Conservation (phyloP, 2,888 invertebrate species). For the Microplitis deprimator region DNA sequence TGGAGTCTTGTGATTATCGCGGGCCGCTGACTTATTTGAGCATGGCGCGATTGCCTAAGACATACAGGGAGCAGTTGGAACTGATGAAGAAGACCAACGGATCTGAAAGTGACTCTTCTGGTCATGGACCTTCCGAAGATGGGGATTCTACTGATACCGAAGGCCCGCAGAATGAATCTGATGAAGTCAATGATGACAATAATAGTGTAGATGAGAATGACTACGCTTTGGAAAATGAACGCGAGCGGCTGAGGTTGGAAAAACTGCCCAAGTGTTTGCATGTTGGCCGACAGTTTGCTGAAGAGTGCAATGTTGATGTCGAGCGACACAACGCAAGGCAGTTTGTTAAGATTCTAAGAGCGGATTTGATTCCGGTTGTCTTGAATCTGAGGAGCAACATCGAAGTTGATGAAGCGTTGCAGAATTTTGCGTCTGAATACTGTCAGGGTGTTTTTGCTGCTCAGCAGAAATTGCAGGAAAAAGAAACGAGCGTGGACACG, state of each 20-base stretch:
- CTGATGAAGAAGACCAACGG: slow-evolving; percentile 67
- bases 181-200: slow-evolving; percentile 62
- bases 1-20: slow-evolving; percentile 79
- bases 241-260: slow-evolving; percentile 72
- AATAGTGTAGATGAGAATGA: slow-evolving; percentile 63
- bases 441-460: slow-evolving; percentile 78
- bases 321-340: slow-evolving; percentile 90
- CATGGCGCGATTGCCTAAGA: slow-evolving; percentile 85
- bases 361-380: slow-evolving; percentile 83
- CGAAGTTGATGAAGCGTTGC: slow-evolving; percentile 92
- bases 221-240: slow-evolving; percentile 67
- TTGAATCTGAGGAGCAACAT: slow-evolving; percentile 84
- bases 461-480: slow-evolving; percentile 65
- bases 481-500: slow-evolving; percentile 59
- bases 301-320: slow-evolving; percentile 84
- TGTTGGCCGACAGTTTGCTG: slow-evolving; percentile 70
- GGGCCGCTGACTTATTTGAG: slow-evolving; percentile 90
- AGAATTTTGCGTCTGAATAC: slow-evolving; percentile 92
- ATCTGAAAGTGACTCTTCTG: slow-evolving; percentile 68
- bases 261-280: slow-evolving; percentile 75
- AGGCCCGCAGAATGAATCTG: slow-evolving; percentile 65
- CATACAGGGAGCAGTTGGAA: slow-evolving; percentile 75
- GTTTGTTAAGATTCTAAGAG: slow-evolving; percentile 84
- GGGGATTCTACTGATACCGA: slow-evolving; percentile 68
- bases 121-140: slow-evolving; percentile 67